Evolutionary conservation across 2,888 invertebrate genomes (phyloP).

Genomic region (Gnatocerus cornutus): DNA sequence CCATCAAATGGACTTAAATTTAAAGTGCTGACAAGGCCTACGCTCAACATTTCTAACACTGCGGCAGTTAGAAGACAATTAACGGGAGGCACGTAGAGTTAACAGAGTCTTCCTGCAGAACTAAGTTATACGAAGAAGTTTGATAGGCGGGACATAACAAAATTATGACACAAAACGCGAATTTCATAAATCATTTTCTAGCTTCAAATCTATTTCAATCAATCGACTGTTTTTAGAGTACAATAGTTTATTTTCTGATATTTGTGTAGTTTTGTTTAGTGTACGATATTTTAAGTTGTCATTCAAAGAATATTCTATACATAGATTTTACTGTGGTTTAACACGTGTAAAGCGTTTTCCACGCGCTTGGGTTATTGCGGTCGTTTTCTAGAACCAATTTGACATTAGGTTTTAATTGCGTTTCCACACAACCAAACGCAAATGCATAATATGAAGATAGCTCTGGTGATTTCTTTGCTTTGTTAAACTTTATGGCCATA

Average conservation of each 20-base stretch:
- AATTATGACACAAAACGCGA: too few relatives aligned
- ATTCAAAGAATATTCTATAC: background rate
- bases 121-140: background rate
- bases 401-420: background rate
- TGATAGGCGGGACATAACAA: too few relatives aligned
- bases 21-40: background rate
- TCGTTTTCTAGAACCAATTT: background rate
- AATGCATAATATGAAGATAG: background rate
- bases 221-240: too few relatives aligned
- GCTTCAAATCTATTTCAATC: too few relatives aligned
- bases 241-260: background rate
- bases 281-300: background rate
- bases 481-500: too few relatives aligned
- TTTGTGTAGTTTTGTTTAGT: background rate
- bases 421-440: background rate
- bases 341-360: slow-evolving; percentile 10
- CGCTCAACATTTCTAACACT: background rate
- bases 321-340: slow-evolving; percentile 8
- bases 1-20: background rate
- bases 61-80: too few relatives aligned
- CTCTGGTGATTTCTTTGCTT: too few relatives aligned
- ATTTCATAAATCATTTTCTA: too few relatives aligned
- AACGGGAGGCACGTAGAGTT: too few relatives aligned
- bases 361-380: background rate
- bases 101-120: too few relatives aligned